Evolutionary conservation across 2,888 invertebrate genomes (phyloP), one percentile per base, ranked within the genome.

Genomic region (Frankliniella fusca): DNA sequence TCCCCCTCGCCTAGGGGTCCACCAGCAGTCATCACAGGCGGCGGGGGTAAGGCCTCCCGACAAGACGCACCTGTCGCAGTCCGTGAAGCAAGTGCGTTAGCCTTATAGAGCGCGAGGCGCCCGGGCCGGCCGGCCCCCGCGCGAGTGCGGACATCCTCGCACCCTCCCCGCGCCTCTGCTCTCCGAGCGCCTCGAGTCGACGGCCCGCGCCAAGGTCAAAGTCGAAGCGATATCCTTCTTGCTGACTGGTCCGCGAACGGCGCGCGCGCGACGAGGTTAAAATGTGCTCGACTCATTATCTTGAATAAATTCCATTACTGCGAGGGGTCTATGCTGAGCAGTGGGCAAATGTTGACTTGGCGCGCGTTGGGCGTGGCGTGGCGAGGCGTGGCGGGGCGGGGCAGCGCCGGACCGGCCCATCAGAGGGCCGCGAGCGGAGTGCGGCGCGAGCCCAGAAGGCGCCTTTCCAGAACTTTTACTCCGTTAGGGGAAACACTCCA

Each of bases 281-380:
- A 76, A 27, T 76, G 70, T n/a, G 70, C 70, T 11, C 70, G 27
- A 76, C 70, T 76, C 70, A 76, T 76, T 76, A 76, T 76, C 70
- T 76, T 76, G 27, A 76, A 76, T 76, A 76, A 76, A 76, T 76
- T 76, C 70, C 70, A 76, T 76, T 76, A 76, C 70, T 76, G 70
- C 70, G 61, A 76, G 70, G 27, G 27, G 70, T 76, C 70, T 23
- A 76, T 23, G 70, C 70, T 76, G 70, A 76, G 70, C 70, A 27
- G 70, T 27, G 27, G 27, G 70, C 70, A 76, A 76, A 76, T 76
- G 70, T 76, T 76, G 70, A 76, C 70, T 76, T 76, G 70, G 23
- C 70, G 70, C 27, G 70, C 23, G 27, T n/a, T 23, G 12, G 27
- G 27, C 70, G 12, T 27, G 54, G 54, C 15, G 54, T 11, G 54